phyloP scores from a whole-genome alignment of 1,140 invertebrate species.

The Metopolophium dirhodum region DNA sequence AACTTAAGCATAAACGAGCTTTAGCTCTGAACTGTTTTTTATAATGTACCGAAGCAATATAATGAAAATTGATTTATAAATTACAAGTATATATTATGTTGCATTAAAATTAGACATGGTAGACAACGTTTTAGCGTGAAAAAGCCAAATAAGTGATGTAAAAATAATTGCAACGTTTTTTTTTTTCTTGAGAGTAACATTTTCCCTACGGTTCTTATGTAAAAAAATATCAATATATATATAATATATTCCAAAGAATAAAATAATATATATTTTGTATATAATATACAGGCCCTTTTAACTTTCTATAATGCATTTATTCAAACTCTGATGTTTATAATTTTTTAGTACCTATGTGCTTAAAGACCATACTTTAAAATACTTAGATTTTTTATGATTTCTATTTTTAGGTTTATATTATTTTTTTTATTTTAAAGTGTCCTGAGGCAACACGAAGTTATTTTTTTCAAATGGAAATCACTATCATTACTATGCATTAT shows the following conservation, averaged over 20 bases:
- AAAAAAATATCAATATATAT: not conserved
- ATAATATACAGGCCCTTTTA: not conserved
- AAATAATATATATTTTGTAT: not conserved
- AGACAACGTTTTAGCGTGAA: not conserved
- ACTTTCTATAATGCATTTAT: not conserved
- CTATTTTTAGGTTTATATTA: not conserved
- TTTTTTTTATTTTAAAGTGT: not conserved
- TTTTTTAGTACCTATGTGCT: not conserved
- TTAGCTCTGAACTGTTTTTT: not conserved
- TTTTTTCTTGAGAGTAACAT: not conserved
- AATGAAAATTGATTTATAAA: slow-evolving; percentile 35
- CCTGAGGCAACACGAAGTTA: too few species aligned
- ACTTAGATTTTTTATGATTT: not conserved
- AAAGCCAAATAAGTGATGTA: slow-evolving; percentile 18
- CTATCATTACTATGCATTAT: not conserved
- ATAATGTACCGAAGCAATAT: not conserved
- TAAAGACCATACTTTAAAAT: not conserved
- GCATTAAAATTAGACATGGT: not conserved
- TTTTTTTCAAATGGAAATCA: not conserved
- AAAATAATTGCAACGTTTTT: not conserved
- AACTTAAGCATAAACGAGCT: not conserved
- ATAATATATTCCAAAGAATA: not conserved
- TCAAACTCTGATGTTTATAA: not conserved
- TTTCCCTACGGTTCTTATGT: not conserved
- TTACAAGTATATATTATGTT: not conserved